Evolutionary conservation across 2,888 invertebrate genomes (phyloP).

Genomic region (Metopia argyrocephala): DNA sequence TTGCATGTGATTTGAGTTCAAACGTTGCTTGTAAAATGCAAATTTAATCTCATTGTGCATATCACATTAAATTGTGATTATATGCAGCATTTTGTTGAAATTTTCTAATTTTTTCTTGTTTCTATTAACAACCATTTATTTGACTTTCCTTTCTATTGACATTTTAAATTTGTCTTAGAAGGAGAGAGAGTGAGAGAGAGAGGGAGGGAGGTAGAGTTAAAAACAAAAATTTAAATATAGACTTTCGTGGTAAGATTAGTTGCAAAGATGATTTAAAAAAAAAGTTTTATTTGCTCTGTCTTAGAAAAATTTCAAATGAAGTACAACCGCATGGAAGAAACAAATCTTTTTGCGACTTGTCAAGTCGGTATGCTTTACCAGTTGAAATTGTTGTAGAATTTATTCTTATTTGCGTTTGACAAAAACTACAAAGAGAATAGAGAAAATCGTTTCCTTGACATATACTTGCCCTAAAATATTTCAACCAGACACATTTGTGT

Average conservation of each 20-base stretch:
- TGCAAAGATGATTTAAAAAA: not conserved
- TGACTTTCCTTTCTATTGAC: not conserved
- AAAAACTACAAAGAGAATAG: not conserved
- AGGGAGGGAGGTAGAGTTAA: no score
- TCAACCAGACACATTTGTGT: not conserved
- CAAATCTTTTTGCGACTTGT: not conserved
- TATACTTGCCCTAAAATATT: not conserved
- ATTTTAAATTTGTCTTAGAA: not conserved
- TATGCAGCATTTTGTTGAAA: not conserved
- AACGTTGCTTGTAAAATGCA: not conserved
- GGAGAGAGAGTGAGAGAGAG: no score
- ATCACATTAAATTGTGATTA: slow-evolving; percentile 29
- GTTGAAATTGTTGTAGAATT: not conserved
- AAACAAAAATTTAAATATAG: not conserved
- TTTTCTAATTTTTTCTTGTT: not conserved
- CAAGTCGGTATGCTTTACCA: not conserved
- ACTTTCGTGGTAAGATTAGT: not conserved
- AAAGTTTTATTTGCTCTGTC: not conserved
- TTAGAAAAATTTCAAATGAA: not conserved
- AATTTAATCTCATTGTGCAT: slow-evolving; percentile 1
- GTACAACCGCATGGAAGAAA: not conserved
- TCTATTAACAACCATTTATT: not conserved
- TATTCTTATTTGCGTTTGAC: not conserved
- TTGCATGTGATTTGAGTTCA: slow-evolving; percentile 22
- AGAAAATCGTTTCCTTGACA: not conserved